phyloP scores from a whole-genome alignment of 2,797 vertebrate genomes.

The Psittacula echo region DNA sequence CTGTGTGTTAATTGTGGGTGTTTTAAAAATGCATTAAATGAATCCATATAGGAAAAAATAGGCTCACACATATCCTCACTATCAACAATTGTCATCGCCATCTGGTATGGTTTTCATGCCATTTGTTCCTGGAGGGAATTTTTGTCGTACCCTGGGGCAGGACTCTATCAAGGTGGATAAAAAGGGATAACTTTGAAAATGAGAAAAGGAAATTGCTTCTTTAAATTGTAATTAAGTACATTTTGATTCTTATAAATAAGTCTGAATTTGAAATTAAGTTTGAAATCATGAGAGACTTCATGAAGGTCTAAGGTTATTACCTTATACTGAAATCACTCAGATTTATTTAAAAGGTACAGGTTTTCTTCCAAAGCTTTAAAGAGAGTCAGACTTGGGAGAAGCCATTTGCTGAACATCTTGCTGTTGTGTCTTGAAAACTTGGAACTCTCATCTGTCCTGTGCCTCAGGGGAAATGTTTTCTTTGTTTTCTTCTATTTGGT shows the following conservation, averaged over 20 bases:
- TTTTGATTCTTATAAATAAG: neutral
- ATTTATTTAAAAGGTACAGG: neutral
- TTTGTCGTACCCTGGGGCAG: constrained; percentile 2
- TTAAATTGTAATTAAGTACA: neutral
- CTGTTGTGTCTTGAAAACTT: neutral
- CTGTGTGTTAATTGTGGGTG: neutral
- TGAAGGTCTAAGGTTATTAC: neutral
- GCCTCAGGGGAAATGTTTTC: neutral
- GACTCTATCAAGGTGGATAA: constrained; percentile 9
- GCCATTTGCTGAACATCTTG: neutral
- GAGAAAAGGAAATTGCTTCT: neutral
- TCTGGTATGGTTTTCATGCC: neutral
- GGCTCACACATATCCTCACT: neutral
- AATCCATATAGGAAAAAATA: neutral
- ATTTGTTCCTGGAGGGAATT: constrained; percentile 19
- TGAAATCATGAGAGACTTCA: neutral
- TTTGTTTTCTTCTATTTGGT: neutral
- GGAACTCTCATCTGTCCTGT: neutral
- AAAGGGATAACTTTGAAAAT: neutral
- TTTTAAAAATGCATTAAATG: neutral
- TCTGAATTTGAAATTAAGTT: neutral
- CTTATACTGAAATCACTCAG: neutral
- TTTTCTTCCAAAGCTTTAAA: neutral
- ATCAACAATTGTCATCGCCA: neutral
- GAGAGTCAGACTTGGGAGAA: neutral